A percentile compares a stretch with the other conserved stretches of the same genome.
These are phyloP conservation scores for Caenorhabditis tropicalis DNA, from an alignment of 1,140 invertebrate species.

Conservation along the genomic window DNA sequence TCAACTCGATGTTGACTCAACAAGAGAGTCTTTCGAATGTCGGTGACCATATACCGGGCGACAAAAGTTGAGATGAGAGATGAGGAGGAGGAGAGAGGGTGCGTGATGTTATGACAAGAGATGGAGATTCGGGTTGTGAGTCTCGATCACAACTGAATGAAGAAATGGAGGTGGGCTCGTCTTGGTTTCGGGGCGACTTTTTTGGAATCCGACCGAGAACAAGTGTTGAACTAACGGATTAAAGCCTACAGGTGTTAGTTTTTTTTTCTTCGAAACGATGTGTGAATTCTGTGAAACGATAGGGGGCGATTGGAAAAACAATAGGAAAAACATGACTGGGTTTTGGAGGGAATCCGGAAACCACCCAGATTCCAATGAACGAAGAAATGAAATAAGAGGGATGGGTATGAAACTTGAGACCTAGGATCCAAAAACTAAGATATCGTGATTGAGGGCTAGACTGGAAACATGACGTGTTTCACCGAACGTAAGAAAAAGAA, in stretches of 20 bases:
- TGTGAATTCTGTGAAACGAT: constrained; percentile 14
- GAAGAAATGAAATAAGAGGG: not conserved
- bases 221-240: constrained; percentile 33
- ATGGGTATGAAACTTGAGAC: not conserved
- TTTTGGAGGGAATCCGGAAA: not conserved
- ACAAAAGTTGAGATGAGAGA: constrained; percentile 30
- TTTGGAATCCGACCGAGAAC: constrained; percentile 27
- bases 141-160: not conserved
- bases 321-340: not conserved
- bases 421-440: not conserved
- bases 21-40: constrained; percentile 7
- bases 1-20: constrained; percentile 32
- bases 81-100: constrained; percentile 13
- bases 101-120: constrained; percentile 44
- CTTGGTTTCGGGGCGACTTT: not conserved
- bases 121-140: not conserved
- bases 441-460: not conserved
- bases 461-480: too few species aligned
- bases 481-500: not conserved
- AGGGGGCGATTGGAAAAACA: constrained; percentile 5
- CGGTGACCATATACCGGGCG: constrained; percentile 31
- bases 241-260: constrained; percentile 4
- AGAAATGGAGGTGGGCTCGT: constrained; percentile 7
- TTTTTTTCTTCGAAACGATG: not conserved
- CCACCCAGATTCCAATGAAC: not conserved